Evolutionary conservation across 2,888 invertebrate genomes (phyloP).

Genomic region (Hecatera dysodea): DNA sequence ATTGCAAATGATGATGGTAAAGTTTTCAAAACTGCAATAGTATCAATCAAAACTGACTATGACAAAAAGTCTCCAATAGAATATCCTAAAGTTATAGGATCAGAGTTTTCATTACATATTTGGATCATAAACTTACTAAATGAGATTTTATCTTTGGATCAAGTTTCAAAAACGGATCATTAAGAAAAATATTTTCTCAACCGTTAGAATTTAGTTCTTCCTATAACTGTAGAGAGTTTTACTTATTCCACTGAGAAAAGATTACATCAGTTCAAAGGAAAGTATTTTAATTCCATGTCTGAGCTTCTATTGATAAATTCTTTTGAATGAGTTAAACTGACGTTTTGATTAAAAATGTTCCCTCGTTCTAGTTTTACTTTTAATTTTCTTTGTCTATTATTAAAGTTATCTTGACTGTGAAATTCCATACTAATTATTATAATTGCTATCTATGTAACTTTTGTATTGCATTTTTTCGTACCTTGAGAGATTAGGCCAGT

Average conservation of each 20-base stretch:
- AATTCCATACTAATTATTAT: constrained; percentile 13
- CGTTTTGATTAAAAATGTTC: constrained; percentile 31
- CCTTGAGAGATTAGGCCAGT: neutral
- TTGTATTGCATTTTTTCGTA: neutral
- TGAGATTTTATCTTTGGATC: neutral
- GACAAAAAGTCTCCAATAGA: neutral
- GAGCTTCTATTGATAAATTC: constrained; percentile 44
- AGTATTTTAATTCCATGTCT: constrained; percentile 45
- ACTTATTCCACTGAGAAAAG: constrained; percentile 3
- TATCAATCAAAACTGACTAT: neutral
- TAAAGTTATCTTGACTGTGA: constrained; percentile 26
- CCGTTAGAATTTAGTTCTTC: neutral
- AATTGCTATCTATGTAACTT: neutral
- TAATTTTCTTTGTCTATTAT: constrained; percentile 24
- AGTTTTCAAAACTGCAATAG: neutral
- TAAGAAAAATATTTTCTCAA: neutral
- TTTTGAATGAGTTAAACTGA: constrained; percentile 26
- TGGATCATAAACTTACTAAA: too few species aligned
- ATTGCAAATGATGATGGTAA: neutral
- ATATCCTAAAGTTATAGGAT: too few species aligned
- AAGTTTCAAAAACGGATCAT: neutral
- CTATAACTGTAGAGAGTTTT: constrained; percentile 1
- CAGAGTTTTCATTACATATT: too few species aligned
- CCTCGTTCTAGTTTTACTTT: constrained; percentile 53
- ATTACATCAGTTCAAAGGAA: constrained; percentile 41